These are phyloP conservation scores for Sardinella longiceps DNA, from an alignment of 2,797 vertebrate species.

Conservation along the genomic window DNA sequence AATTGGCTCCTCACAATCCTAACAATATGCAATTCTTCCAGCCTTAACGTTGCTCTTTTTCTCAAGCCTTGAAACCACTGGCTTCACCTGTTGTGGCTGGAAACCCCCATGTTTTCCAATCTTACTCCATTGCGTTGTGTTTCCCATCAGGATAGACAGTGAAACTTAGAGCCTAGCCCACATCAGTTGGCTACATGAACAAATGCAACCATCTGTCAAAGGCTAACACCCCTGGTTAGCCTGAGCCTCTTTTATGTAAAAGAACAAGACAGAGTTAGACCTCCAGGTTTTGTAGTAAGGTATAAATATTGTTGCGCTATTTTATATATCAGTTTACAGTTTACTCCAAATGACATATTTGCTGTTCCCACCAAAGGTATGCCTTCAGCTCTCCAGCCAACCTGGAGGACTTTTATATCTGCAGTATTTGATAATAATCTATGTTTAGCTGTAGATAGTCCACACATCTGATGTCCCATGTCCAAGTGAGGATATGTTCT, in stretches of 20 bases:
- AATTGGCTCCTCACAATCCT: slow-evolving; percentile 30
- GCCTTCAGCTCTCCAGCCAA: slow-evolving; percentile 10
- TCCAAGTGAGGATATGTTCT: background rate
- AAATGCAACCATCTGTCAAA: background rate
- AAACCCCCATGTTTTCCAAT: background rate
- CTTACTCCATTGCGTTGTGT: background rate
- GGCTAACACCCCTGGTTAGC: background rate
- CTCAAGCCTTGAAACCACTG: background rate
- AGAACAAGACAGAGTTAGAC: background rate
- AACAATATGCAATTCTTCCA: slow-evolving; percentile 58
- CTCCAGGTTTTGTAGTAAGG: background rate
- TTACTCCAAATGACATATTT: slow-evolving; percentile 15
- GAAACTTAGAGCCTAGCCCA: background rate
- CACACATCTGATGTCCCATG: background rate
- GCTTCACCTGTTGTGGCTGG: background rate
- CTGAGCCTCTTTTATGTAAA: background rate
- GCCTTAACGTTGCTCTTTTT: slow-evolving; percentile 50
- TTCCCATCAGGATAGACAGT: background rate
- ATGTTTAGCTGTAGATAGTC: background rate
- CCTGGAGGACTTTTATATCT: background rate
- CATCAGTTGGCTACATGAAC: background rate
- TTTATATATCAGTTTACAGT: background rate
- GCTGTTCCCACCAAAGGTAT: slow-evolving; percentile 24
- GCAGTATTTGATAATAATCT: slow-evolving; percentile 19
- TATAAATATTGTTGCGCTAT: background rate